A percentile compares a stretch with the other conserved stretches of the same genome.
Conservation (phyloP, 2,888 invertebrate genomes). For the Acholoe squamosa region DNA sequence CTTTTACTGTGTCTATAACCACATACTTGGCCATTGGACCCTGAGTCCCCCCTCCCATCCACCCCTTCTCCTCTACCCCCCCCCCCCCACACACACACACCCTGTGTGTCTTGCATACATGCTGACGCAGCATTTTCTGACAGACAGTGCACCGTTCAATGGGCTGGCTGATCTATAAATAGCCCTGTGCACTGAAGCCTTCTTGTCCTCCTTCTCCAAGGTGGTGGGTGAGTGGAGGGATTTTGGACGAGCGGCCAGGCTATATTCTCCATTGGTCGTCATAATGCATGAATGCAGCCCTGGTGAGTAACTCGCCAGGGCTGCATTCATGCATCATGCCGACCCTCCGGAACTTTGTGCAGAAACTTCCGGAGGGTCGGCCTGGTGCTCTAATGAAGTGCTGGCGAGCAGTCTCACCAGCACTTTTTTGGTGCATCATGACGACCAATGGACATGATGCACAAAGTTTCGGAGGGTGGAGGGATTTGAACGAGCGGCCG, state of each 20-base stretch:
- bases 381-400: no score
- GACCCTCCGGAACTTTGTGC: no score
- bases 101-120: not conserved
- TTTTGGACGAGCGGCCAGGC: not conserved
- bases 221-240: not conserved
- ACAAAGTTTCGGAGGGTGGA: not conserved
- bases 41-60: not conserved
- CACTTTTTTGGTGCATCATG: no score
- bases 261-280: no score
- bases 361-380: no score
- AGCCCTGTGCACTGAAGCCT: constrained; percentile 12
- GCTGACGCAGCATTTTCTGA: constrained; percentile 41
- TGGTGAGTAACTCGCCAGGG: no score
- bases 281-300: no score
- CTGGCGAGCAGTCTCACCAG: no score
- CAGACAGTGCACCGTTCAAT: constrained; percentile 18
- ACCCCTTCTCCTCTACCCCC: not conserved
- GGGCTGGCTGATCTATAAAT: constrained; percentile 1
- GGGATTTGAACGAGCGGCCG: not conserved
- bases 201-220: not conserved
- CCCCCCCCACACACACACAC: not conserved
- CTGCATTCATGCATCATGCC: no score
- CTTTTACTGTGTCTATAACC: not conserved
- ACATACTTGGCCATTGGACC: not conserved
- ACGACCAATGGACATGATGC: no score